Percentiles rank a stretch among this genome's conserved stretches.
phyloP scores from a whole-genome alignment of 2,888 invertebrate genomes.

The Ophonus ardosiacus region DNA sequence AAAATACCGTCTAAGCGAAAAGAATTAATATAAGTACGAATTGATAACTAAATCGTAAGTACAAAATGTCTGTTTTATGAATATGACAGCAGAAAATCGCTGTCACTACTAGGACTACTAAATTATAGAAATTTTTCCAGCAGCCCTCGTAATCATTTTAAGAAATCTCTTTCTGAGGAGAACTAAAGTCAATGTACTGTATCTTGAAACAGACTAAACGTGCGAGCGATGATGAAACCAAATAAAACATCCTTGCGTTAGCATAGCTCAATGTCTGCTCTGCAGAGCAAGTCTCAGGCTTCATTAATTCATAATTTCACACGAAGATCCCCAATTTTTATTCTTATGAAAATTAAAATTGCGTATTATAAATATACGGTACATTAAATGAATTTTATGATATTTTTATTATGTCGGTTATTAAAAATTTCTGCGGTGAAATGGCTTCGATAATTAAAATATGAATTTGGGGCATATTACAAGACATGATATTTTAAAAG shows the following conservation, averaged over 20 bases:
- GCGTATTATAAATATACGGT: conserved; percentile 56
- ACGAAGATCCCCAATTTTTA: conserved; percentile 54
- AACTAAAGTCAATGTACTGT: too few relatives aligned
- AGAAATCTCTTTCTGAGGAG: too few relatives aligned
- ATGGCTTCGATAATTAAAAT: conserved; percentile 25
- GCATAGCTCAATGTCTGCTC: conserved; percentile 15
- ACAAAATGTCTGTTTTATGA: too few relatives aligned
- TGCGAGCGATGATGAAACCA: conserved; percentile 18
- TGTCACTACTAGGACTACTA: too few relatives aligned
- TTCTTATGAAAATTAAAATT: conserved; percentile 56
- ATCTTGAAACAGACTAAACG: not conserved
- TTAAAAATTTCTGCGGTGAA: conserved; percentile 35
- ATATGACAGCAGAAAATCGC: too few relatives aligned
- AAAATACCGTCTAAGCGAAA: too few relatives aligned
- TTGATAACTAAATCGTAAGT: too few relatives aligned
- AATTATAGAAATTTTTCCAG: too few relatives aligned
- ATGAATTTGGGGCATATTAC: not conserved
- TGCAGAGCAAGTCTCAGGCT: not conserved
- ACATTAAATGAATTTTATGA: conserved; percentile 47
- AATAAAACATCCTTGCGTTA: conserved; percentile 1
- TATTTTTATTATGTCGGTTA: conserved; percentile 35
- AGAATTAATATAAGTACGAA: too few relatives aligned
- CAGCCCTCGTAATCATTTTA: too few relatives aligned
- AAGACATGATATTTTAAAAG: not conserved
- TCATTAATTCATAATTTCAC: conserved; percentile 54